Base-by-base conservation (phyloP, 2,113 vertebrate genomes). In the Grammomys dolichurus region DNA sequence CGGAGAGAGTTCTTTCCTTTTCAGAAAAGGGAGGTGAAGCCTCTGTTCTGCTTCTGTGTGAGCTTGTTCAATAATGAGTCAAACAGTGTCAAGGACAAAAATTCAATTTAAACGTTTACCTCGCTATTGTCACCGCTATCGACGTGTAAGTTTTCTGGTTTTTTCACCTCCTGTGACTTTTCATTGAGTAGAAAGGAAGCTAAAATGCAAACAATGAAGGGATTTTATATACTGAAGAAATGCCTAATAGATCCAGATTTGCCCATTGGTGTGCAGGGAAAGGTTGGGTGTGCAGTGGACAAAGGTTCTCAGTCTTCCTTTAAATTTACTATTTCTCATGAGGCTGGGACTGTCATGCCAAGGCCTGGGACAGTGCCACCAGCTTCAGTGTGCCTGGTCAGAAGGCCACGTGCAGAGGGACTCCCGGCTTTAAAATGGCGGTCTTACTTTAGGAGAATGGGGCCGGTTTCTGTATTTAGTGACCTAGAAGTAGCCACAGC, bases 151-250 rank as follows among this genome's bases (percentile, higher is more conserved):
- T 82, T 73, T 40, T 92, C 72, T 80, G 80, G 5, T 20, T 19
- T 60, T 19, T 72, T 1, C 3, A 51, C 75, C 46, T 51, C 7
- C 17, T 86, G 3, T 81, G 69, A 86, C 84, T 95, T 60, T 33
- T 93, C 48, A 22, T 58, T 72, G 78, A 87, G 13, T 72, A 80
- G 51, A 96, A 92, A 76, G 40, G 13, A 90, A 84, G 69, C 46
- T 82, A 94, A 94, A 80, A 51, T 48, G 60, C 11, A 87, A 60
- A 72, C 7, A 58, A 14, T 10, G 3, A 56, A 54, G 70, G 36
- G 5, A 48, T 51, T 65, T 80, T 36, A 11, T 19, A 46, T 86
- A 24, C 26, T 36, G 89, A 94, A 16, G 51, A 87, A 89, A 69
- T 78, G 5, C 69, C 46, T 73, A 40, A 86, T n/a, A 8, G 46